These are phyloP conservation scores for Drosophila helvetica DNA, from an alignment of 2,888 invertebrate species.

Conservation along the genomic window DNA sequence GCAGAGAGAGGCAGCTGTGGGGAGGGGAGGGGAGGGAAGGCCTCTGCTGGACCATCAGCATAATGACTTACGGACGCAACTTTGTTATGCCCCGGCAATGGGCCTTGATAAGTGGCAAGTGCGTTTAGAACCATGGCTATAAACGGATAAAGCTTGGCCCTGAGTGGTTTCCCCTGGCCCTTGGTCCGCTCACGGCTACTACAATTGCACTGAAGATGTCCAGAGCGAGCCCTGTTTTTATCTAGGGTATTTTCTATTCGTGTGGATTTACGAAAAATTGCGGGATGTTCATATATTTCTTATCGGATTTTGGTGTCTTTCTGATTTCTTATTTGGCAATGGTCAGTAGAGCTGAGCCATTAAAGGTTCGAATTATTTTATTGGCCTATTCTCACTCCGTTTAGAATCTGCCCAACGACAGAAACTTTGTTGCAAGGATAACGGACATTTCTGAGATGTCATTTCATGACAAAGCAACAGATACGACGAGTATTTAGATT, in stretches of 20 bases:
- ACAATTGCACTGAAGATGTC: not conserved
- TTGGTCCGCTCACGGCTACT: not conserved
- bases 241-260: too few species aligned
- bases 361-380: too few species aligned
- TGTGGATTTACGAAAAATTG: too few species aligned
- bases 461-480: not conserved
- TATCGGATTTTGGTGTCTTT: too few species aligned
- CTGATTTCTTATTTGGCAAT: too few species aligned
- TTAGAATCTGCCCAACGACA: too few species aligned
- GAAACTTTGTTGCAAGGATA: too few species aligned
- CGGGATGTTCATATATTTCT: too few species aligned
- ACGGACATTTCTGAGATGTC: too few species aligned
- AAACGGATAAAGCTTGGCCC: constrained; percentile 35
- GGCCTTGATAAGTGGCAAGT: constrained; percentile 62
- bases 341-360: too few species aligned
- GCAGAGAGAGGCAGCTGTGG: not conserved
- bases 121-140: constrained; percentile 53
- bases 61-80: constrained; percentile 44
- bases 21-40: not conserved
- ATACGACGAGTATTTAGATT: not conserved
- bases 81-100: constrained; percentile 30
- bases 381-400: too few species aligned
- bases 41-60: constrained; percentile 27
- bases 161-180: not conserved
- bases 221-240: too few species aligned